These are phyloP conservation scores for Chaenodraco wilsoni DNA, from an alignment of 2,797 vertebrate genomes.

Conservation along the genomic window DNA sequence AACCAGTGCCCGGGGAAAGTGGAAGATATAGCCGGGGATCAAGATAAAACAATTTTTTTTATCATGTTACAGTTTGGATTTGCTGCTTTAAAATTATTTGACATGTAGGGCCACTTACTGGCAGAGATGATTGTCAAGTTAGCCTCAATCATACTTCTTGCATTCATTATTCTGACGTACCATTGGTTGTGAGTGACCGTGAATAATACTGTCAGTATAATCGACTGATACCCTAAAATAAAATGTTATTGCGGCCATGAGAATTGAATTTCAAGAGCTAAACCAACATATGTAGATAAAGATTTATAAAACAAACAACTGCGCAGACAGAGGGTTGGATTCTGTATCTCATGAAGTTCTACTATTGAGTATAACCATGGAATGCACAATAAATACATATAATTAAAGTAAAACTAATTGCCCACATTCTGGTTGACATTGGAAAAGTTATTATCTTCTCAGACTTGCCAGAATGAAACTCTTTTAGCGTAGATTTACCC, in stretches of 20 bases:
- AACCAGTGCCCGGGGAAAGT: too few species aligned
- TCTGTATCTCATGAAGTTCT: not conserved
- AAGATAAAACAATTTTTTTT: too few species aligned
- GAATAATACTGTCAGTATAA: not conserved
- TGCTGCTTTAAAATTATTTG: too few species aligned
- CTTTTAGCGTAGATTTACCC: not conserved
- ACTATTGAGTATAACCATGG: not conserved
- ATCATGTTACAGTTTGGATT: too few species aligned
- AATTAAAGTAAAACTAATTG: not conserved
- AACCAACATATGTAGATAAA: conserved; percentile 28
- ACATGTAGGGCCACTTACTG: not conserved
- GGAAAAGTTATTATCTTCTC: conserved; percentile 12
- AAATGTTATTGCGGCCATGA: conserved; percentile 10
- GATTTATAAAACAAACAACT: conserved; percentile 11
- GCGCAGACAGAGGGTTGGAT: not conserved
- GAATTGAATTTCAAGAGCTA: not conserved
- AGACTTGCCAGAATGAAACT: conserved; percentile 18
- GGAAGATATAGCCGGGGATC: too few species aligned
- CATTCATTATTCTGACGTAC: not conserved
- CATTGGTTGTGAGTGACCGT: not conserved
- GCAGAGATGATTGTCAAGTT: not conserved
- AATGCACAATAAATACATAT: conserved; percentile 9
- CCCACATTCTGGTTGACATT: conserved; percentile 37
- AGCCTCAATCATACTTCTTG: not conserved
- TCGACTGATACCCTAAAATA: not conserved